Conservation (phyloP, 2,113 vertebrate genomes). For the Puffinus mauretanicus region DNA sequence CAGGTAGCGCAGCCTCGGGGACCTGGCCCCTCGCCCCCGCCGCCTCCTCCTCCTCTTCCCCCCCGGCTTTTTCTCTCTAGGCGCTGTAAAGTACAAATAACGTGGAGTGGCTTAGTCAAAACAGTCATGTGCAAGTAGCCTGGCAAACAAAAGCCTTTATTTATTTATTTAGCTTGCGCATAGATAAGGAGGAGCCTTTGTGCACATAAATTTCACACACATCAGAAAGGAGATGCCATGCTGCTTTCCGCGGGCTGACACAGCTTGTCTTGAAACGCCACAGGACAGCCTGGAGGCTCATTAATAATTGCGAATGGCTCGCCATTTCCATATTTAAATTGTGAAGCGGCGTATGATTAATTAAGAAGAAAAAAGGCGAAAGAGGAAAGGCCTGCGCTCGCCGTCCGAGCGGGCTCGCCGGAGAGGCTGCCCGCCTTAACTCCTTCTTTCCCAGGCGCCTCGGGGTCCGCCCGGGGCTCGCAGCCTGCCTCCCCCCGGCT, state of each 20-base stretch:
- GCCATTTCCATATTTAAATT: conserved; percentile 61
- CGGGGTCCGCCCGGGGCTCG: neutral
- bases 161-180: conserved; percentile 69
- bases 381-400: neutral
- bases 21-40: neutral
- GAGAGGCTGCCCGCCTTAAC: conserved; percentile 6
- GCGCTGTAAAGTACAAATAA: neutral
- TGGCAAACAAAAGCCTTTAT: conserved; percentile 82
- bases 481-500: neutral
- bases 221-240: conserved; percentile 76
- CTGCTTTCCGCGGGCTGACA: conserved; percentile 69
- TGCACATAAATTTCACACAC: conserved; percentile 71
- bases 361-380: conserved; percentile 32
- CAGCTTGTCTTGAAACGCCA: neutral
- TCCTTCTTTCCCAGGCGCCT: neutral
- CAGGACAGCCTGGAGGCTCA: conserved; percentile 54
- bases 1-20: neutral
- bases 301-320: conserved; percentile 60
- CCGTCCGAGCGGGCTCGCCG: neutral
- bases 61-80: neutral
- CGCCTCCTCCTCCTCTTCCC: no score
- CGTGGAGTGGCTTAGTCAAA: neutral
- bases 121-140: conserved; percentile 78
- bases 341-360: conserved; percentile 49
- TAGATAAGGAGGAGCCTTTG: conserved; percentile 53